A percentile compares a stretch with the other conserved stretches of the same genome.
These are phyloP conservation scores for Isurus oxyrinchus DNA, from an alignment of 2,113 vertebrate species.

Conservation along the genomic window DNA sequence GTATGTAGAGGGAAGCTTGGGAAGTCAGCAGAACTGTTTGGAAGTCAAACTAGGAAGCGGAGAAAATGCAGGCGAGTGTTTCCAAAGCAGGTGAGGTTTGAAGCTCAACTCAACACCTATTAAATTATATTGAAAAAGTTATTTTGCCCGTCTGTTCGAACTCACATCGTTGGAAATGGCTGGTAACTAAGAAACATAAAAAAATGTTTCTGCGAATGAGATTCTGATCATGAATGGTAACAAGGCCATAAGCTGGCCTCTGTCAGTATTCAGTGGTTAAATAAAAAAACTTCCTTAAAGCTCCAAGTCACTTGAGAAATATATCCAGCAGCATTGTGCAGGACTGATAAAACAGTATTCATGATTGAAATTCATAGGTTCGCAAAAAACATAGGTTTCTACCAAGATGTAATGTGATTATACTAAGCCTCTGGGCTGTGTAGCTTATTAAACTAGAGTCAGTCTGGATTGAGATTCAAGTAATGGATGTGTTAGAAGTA, in stretches of 20 bases:
- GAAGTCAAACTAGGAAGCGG: background rate
- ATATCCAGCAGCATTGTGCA: background rate
- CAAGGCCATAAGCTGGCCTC: background rate
- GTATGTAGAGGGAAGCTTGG: background rate
- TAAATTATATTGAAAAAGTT: background rate
- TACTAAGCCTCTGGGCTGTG: background rate
- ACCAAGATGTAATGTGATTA: background rate
- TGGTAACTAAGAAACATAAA: background rate
- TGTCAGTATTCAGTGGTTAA: background rate
- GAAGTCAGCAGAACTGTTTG: background rate
- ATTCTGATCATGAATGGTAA: background rate
- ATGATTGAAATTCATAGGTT: background rate
- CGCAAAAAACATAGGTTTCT: background rate
- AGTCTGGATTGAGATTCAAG: background rate
- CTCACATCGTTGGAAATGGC: background rate
- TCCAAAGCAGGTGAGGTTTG: background rate
- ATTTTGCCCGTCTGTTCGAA: background rate
- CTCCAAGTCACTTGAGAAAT: background rate
- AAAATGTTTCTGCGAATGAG: background rate
- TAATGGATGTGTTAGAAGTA: background rate
- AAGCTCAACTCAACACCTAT: background rate
- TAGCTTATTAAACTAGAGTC: background rate
- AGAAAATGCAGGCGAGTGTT: background rate
- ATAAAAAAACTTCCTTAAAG: background rate
- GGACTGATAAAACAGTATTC: background rate